phyloP scores from a whole-genome alignment of 1,140 invertebrate genomes.

The Geopemphigus sp. region DNA sequence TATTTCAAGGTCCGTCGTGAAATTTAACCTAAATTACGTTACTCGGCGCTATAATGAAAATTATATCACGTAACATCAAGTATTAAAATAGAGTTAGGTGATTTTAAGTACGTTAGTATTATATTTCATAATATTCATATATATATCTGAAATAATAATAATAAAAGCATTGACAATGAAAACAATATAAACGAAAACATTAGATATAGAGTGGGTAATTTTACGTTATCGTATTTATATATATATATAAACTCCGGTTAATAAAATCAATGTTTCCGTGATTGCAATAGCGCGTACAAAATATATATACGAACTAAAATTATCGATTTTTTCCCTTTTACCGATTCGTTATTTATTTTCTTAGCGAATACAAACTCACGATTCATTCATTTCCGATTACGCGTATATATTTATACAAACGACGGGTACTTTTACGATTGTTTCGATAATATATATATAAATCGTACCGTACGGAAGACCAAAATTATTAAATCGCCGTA shows the following conservation, averaged over 20 bases:
- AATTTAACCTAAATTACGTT: background rate
- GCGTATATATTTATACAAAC: background rate
- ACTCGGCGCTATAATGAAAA: background rate
- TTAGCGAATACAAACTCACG: no score
- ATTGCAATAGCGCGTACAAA: no score
- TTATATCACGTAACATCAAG: background rate
- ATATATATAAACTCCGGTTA: background rate
- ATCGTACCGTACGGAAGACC: no score
- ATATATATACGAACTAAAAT: no score
- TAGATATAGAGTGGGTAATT: background rate
- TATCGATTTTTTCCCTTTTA: no score
- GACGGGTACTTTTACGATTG: no score
- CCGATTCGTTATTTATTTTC: no score
- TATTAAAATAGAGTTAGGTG: background rate
- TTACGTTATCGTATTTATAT: background rate
- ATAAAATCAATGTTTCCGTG: background rate
- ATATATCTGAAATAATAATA: background rate
- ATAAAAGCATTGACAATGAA: conserved; percentile 16
- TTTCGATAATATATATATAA: no score
- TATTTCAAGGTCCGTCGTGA: background rate
- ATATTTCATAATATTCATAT: background rate
- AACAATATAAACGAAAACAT: background rate
- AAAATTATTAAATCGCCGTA: no score
- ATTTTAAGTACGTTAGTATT: conserved; percentile 7
- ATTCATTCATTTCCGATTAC: background rate